These are phyloP conservation scores for Heliornis fulica DNA, from an alignment of 2,113 vertebrate genomes.

Conservation along the genomic window DNA sequence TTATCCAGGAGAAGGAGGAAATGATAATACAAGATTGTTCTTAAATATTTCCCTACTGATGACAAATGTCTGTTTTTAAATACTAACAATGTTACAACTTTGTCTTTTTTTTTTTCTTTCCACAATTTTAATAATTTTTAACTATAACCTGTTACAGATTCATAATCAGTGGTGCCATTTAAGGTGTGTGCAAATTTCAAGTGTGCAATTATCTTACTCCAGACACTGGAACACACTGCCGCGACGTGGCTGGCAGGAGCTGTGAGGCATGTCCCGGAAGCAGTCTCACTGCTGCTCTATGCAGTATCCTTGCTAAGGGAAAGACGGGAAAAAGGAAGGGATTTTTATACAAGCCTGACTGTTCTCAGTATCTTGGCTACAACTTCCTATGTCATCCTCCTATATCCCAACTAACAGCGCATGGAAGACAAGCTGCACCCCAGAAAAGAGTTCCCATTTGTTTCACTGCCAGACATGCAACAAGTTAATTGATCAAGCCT, in stretches of 20 bases:
- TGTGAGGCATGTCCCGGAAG: neutral
- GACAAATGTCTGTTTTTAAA: neutral
- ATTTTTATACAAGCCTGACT: neutral
- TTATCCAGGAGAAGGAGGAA: neutral
- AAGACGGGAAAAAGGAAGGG: neutral
- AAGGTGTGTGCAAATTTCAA: neutral
- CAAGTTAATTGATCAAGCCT: neutral
- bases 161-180: neutral
- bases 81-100: neutral
- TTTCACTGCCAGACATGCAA: fast-evolving
- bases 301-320: neutral
- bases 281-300: neutral
- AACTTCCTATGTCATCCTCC: neutral
- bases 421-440: neutral
- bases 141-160: neutral
- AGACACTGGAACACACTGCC: neutral
- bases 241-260: neutral
- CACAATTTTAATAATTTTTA: neutral
- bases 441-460: neutral
- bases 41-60: neutral
- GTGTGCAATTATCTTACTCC: neutral
- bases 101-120: neutral
- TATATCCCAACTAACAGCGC: neutral
- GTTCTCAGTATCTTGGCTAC: neutral
- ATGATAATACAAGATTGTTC: neutral